Conservation (phyloP, 2,888 invertebrate genomes). For the Pandemis heparana region DNA sequence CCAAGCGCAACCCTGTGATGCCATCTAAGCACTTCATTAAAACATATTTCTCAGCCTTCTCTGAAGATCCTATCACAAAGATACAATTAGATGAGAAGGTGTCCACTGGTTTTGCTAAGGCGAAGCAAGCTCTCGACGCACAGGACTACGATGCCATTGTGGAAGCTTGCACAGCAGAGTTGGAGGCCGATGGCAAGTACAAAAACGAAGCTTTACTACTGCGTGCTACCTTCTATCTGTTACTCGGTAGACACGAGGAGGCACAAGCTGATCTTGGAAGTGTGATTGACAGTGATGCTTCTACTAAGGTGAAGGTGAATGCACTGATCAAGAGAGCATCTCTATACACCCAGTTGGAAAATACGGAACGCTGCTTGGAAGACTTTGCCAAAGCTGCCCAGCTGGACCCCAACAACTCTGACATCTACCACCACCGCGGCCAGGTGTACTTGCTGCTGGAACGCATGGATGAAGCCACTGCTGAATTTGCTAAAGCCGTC, state of each 20-base stretch:
- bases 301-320: conserved; percentile 90
- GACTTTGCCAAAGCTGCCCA: conserved; percentile 93
- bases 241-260: conserved; percentile 91
- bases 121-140: conserved; percentile 88
- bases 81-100: conserved; percentile 75
- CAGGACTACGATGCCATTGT: conserved; percentile 92
- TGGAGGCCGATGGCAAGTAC: conserved; percentile 87
- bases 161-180: conserved; percentile 91
- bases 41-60: conserved; percentile 95
- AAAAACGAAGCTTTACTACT: conserved; percentile 91
- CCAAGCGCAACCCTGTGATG: conserved; percentile 89
- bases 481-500: conserved; percentile 94
- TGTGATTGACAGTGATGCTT: conserved; percentile 88
- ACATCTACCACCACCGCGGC: conserved; percentile 97
- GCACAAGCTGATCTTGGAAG: conserved; percentile 90
- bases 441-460: conserved; percentile 94
- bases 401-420: conserved; percentile 92
- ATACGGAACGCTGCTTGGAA: conserved; percentile 89
- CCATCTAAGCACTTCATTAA: conserved; percentile 95
- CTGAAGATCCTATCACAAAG: conserved; percentile 92
- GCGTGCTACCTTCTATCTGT: conserved; percentile 93
- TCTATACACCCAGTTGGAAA: conserved; percentile 92
- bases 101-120: conserved; percentile 88
- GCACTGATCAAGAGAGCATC: conserved; percentile 96
- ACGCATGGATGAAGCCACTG: conserved; percentile 91